phyloP scores from a whole-genome alignment of 2,797 vertebrate genomes.

The Hemibagrus guttatus region DNA sequence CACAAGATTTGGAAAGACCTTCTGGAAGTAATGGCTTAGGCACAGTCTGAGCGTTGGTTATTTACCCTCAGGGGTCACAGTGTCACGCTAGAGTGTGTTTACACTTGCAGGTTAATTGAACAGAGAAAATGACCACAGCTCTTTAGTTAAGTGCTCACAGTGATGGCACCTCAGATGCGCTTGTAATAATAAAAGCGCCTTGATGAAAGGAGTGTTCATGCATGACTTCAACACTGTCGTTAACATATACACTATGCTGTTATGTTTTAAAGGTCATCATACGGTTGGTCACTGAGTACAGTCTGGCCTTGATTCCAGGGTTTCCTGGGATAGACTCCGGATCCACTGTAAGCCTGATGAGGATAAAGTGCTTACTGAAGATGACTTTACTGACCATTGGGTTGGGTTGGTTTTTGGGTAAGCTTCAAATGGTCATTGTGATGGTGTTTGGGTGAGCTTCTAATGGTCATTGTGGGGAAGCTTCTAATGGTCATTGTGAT shows the following conservation, averaged over 20 bases:
- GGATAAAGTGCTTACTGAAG: neutral
- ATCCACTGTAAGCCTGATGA: neutral
- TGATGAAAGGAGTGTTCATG: neutral
- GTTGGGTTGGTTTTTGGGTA: neutral
- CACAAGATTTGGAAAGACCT: constrained; percentile 2
- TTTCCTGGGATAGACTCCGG: neutral
- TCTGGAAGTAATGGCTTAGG: constrained; percentile 7
- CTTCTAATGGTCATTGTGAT: neutral
- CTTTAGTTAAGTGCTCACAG: constrained; percentile 5
- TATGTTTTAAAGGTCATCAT: neutral
- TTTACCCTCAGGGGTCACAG: neutral
- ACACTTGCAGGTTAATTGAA: neutral
- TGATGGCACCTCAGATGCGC: neutral
- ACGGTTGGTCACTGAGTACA: neutral
- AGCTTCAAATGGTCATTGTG: too few relatives aligned
- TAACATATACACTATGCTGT: neutral
- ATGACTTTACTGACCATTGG: neutral
- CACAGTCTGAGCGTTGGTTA: neutral
- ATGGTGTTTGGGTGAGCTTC: too few relatives aligned
- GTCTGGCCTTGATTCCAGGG: neutral
- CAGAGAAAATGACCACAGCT: neutral
- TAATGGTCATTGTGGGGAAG: too few relatives aligned
- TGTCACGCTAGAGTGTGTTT: constrained; percentile 7
- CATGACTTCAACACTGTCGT: neutral
- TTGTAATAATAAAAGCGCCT: neutral